phyloP scores from a whole-genome alignment of 2,888 invertebrate genomes.

The Leucophenga maculata region DNA sequence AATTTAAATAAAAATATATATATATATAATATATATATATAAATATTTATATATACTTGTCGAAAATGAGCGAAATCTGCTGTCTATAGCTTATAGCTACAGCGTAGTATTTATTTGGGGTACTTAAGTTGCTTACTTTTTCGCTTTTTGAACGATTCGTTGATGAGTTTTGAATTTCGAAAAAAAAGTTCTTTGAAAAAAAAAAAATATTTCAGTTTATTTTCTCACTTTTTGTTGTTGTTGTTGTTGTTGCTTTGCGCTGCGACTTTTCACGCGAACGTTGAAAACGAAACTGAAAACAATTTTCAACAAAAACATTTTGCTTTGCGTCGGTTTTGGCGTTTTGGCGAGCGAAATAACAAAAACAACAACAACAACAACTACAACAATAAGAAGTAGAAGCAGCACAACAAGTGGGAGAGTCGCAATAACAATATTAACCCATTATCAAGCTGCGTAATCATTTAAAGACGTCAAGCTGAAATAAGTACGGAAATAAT shows the following conservation, averaged over 20 bases:
- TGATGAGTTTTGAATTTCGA: no score
- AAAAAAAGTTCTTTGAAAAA: not conserved
- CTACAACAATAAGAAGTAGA: conserved; percentile 16
- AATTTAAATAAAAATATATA: not conserved
- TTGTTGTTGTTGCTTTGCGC: conserved; percentile 13
- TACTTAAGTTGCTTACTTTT: conserved; percentile 15
- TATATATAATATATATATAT: not conserved
- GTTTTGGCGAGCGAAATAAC: conserved; percentile 27
- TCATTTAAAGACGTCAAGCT: no score
- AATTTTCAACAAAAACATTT: conserved; percentile 46
- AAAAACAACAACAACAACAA: conserved; percentile 15
- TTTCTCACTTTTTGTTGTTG: conserved; percentile 33
- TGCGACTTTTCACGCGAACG: conserved; percentile 62
- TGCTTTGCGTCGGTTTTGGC: conserved; percentile 42
- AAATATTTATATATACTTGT: not conserved
- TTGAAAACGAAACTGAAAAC: conserved; percentile 66
- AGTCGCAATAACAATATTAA: not conserved
- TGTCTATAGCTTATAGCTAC: no score
- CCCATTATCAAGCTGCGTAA: not conserved
- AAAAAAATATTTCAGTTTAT: not conserved
- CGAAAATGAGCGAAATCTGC: not conserved
- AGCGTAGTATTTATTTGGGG: not conserved
- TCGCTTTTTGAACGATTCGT: not conserved
- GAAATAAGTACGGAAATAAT: no score
- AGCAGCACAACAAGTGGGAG: conserved; percentile 20